phyloP scores from a whole-genome alignment of 2,888 invertebrate genomes.

The Ctenicera cuprea region DNA sequence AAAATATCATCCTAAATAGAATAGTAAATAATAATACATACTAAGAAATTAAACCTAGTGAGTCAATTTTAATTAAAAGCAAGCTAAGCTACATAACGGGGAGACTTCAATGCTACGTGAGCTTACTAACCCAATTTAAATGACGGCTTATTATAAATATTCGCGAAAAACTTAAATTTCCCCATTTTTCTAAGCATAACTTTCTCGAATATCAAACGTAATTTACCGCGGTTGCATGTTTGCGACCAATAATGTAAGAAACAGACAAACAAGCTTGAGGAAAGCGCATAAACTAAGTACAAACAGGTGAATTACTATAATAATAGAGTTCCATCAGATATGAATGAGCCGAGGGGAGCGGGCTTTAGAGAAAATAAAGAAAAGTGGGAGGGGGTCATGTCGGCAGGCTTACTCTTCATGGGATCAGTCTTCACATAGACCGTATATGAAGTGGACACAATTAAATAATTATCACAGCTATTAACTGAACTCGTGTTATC shows the following conservation, averaged over 20 bases:
- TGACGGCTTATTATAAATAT: no score
- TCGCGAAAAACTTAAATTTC: no score
- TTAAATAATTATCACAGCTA: constrained; percentile 59
- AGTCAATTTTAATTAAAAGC: no score
- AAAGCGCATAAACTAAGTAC: constrained; percentile 28
- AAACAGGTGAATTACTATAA: constrained; percentile 51
- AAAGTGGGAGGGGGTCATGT: constrained; percentile 60
- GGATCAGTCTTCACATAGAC: constrained; percentile 62
- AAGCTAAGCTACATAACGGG: no score
- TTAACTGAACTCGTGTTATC: constrained; percentile 34
- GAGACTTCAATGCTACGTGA: constrained; percentile 4
- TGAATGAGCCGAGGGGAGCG: constrained; percentile 58
- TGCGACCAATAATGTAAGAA: neutral
- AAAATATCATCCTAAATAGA: no score
- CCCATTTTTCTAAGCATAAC: no score
- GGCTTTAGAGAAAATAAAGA: constrained; percentile 60
- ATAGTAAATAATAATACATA: no score
- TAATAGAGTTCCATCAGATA: constrained; percentile 49
- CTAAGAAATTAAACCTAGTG: no score
- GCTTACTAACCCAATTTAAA: neutral
- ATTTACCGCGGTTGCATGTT: neutral
- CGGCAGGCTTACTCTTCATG: constrained; percentile 61
- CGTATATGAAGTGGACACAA: constrained; percentile 62
- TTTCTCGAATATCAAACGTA: neutral
- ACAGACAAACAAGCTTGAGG: constrained; percentile 9